These are phyloP conservation scores for Orius insidiosus DNA, from an alignment of 1,140 invertebrate species.

Conservation along the genomic window DNA sequence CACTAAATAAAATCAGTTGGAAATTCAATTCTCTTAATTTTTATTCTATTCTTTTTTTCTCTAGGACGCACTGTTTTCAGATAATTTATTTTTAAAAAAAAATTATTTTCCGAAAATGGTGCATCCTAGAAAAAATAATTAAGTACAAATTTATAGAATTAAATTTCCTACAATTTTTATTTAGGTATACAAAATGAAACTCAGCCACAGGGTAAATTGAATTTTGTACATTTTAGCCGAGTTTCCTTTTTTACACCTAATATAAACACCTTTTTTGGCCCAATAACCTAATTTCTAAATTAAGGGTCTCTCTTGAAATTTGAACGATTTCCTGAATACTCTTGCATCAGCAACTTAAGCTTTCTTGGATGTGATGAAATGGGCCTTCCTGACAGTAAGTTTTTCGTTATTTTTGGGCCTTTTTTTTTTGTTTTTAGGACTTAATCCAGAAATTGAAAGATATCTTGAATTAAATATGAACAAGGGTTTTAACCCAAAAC, in stretches of 20 bases:
- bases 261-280: neutral
- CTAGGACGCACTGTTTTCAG: too few species aligned
- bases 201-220: too few species aligned
- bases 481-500: conserved; percentile 54
- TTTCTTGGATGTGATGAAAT: conserved; percentile 85
- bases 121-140: neutral
- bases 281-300: conserved; percentile 16
- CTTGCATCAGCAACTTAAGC: conserved; percentile 87
- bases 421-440: conserved; percentile 30
- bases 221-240: too few species aligned
- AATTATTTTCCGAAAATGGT: too few species aligned
- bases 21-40: too few species aligned
- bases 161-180: too few species aligned
- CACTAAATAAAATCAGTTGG: too few species aligned
- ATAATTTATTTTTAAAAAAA: too few species aligned
- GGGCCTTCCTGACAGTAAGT: conserved; percentile 59
- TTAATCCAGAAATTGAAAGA: conserved; percentile 66
- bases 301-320: conserved; percentile 69
- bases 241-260: neutral
- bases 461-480: conserved; percentile 76
- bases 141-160: too few species aligned
- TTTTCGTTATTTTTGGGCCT: conserved; percentile 25
- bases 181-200: too few species aligned
- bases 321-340: conserved; percentile 85
- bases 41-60: too few species aligned